These are phyloP conservation scores for Pediacus dermestoides DNA, from an alignment of 2,888 invertebrate species.

Conservation along the genomic window DNA sequence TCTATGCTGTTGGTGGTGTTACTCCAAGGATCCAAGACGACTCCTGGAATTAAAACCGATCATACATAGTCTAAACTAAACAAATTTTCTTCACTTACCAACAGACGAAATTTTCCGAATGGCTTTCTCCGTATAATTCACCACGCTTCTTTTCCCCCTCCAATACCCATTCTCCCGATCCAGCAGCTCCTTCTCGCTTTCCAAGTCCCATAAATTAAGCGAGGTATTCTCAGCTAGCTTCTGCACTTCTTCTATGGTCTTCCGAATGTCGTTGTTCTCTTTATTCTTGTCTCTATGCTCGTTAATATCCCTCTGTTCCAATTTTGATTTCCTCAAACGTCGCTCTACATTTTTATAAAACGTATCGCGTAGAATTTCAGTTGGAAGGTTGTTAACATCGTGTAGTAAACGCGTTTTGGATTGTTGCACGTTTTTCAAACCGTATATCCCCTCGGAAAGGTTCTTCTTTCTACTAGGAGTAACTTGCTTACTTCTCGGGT, in stretches of 20 bases:
- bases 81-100: constrained; percentile 34
- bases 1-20: constrained; percentile 50
- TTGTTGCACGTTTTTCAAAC: constrained; percentile 43
- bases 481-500: constrained; percentile 43
- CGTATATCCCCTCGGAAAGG: constrained; percentile 41
- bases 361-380: constrained; percentile 47
- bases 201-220: constrained; percentile 54
- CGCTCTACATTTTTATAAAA: constrained; percentile 46
- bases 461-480: constrained; percentile 35
- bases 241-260: constrained; percentile 40
- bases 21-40: constrained; percentile 37
- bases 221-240: constrained; percentile 30
- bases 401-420: constrained; percentile 43
- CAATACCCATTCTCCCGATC: constrained; percentile 48
- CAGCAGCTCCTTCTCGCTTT: constrained; percentile 54
- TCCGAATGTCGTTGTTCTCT: constrained; percentile 42
- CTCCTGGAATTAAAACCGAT: constrained; percentile 31
- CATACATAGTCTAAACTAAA: constrained; percentile 12
- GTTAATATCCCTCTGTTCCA: constrained; percentile 45
- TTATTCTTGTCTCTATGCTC: constrained; percentile 42
- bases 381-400: constrained; percentile 45
- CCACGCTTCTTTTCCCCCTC: constrained; percentile 39
- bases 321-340: constrained; percentile 43
- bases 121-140: constrained; percentile 26
- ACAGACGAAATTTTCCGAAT: constrained; percentile 45